Evolutionary conservation across 2,888 invertebrate genomes (phyloP), one percentile per base, ranked within the genome.

Genomic region (Ennomos erosarius): DNA sequence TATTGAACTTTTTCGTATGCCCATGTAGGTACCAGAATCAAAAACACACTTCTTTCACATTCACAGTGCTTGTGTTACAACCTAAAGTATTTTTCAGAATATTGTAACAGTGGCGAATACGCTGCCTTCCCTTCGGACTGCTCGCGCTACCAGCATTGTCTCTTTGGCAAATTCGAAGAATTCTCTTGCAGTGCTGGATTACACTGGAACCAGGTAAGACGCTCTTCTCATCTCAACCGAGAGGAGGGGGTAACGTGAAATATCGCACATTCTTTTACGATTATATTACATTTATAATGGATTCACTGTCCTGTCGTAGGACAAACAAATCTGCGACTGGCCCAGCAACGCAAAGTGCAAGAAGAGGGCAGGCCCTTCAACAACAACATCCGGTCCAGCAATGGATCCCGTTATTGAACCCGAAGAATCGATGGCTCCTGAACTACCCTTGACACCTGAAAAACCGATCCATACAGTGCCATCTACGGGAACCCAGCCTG

Each of bases 151-250:
- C 91, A 95, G 62, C 95, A 96, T 64, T 98, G 98, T 71, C 87
- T 97, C 12, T 97, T 97, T 94, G 96, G 96, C 36, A 95, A 95
- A 73, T 95, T 94, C 59, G 94, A 96, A 78, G 93, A 94, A 12
- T 95, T 95, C 70, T 87, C 94, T 10, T 98, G 97, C 80, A 94
- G 94, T 40, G 92, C 94, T 9, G 96, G 96, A 10, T 86, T 97
- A 36, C 95, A 96, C 69, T 97, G 96, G 94, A 96, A 96, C 79
- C 92, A 93, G 77, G 95, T 95, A 87, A 45, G 6, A 26, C 26
- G 26, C 26, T 0, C 4, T 26, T 26, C 26, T 26, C 26, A 26
- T 26, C 26, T 26, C 26, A 26, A 26, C 26, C 26, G 1, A 26
- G 26, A 5, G 26, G 16, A 16, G 1, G 3, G 16, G 3, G 16